Evolutionary conservation across 2,888 invertebrate species (phyloP).

Genomic region (Drosophila maculinotata): DNA sequence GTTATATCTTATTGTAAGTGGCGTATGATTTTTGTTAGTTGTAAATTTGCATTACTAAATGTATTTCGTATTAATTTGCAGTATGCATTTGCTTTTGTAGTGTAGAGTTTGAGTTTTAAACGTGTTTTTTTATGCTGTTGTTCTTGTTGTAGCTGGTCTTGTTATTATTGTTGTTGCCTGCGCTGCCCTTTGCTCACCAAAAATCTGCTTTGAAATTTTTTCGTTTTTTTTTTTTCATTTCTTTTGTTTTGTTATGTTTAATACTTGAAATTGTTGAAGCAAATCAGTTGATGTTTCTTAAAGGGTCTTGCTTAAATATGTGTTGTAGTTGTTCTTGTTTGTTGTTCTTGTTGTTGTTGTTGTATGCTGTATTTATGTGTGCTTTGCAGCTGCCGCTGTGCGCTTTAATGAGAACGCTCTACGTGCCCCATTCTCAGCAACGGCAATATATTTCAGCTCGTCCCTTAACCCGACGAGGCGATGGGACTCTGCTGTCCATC

Average conservation of each 20-base stretch:
- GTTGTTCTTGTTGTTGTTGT: constrained; percentile 35
- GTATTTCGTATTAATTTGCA: constrained; percentile 66
- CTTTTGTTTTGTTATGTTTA: constrained; percentile 39
- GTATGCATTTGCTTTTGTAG: constrained; percentile 41
- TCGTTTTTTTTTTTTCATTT: constrained; percentile 17
- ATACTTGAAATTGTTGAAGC: constrained; percentile 68
- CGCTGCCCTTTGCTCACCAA: constrained; percentile 48
- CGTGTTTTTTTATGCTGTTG: constrained; percentile 27
- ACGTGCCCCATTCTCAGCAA: constrained; percentile 34
- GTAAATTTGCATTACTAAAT: constrained; percentile 49
- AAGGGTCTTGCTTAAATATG: constrained; percentile 52
- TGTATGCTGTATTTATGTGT: constrained; percentile 13
- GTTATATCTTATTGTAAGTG: constrained; percentile 30
- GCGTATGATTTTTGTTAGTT: constrained; percentile 22
- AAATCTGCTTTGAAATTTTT: constrained; percentile 26
- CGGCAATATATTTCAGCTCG: constrained; percentile 15
- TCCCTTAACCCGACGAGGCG: constrained; percentile 88
- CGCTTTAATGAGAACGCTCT: constrained; percentile 37
- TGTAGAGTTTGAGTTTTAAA: constrained; percentile 42
- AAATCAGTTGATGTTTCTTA: constrained; percentile 48
- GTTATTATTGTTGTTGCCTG: constrained; percentile 21
- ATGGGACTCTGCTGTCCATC: constrained; percentile 87
- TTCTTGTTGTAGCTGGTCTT: constrained; percentile 30
- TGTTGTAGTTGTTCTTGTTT: constrained; percentile 41
- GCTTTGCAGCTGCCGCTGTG: constrained; percentile 17